Conservation (phyloP, 2,888 invertebrate genomes). For the Plagodis pulveraria region DNA sequence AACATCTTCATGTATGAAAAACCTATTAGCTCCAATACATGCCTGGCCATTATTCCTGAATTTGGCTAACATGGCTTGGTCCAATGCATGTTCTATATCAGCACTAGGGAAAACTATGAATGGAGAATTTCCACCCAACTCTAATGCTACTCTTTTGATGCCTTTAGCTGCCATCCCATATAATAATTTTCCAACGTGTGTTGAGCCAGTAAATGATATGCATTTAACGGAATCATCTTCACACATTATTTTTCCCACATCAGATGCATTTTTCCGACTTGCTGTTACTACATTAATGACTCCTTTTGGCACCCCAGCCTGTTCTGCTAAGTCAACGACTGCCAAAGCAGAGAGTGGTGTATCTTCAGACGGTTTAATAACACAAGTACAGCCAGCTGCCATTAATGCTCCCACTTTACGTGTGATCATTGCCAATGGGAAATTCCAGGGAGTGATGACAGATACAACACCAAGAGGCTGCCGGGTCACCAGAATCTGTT, state of each 20-base stretch:
- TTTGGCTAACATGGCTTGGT: slow-evolving; percentile 95
- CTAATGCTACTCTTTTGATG: slow-evolving; percentile 95
- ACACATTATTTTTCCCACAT: slow-evolving; percentile 94
- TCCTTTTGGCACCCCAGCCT: slow-evolving; percentile 96
- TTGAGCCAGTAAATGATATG: slow-evolving; percentile 98
- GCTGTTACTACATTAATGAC: slow-evolving; percentile 96
- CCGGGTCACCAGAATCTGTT: slow-evolving; percentile 90
- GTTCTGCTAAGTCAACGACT: slow-evolving; percentile 91
- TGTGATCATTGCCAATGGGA: slow-evolving; percentile 99
- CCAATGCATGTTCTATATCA: slow-evolving; percentile 93
- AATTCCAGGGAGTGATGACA: slow-evolving; percentile 98
- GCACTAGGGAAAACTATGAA: slow-evolving; percentile 98
- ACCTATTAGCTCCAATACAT: slow-evolving; percentile 97
- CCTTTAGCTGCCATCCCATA: slow-evolving; percentile 93
- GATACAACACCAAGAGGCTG: slow-evolving; percentile 98
- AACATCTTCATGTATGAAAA: slow-evolving; percentile 91
- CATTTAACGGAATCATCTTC: slow-evolving; percentile 92
- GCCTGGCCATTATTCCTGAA: slow-evolving; percentile 99
- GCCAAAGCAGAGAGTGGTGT: slow-evolving; percentile 97
- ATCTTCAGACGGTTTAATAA: slow-evolving; percentile 97
- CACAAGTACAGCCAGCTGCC: slow-evolving; percentile 97
- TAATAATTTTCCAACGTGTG: slow-evolving; percentile 94
- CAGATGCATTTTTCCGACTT: slow-evolving; percentile 89
- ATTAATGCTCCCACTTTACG: slow-evolving; percentile 97
- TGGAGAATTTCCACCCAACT: slow-evolving; percentile 99